Evolutionary conservation across 2,888 invertebrate species (phyloP).

Genomic region (Zelleria hepariella): DNA sequence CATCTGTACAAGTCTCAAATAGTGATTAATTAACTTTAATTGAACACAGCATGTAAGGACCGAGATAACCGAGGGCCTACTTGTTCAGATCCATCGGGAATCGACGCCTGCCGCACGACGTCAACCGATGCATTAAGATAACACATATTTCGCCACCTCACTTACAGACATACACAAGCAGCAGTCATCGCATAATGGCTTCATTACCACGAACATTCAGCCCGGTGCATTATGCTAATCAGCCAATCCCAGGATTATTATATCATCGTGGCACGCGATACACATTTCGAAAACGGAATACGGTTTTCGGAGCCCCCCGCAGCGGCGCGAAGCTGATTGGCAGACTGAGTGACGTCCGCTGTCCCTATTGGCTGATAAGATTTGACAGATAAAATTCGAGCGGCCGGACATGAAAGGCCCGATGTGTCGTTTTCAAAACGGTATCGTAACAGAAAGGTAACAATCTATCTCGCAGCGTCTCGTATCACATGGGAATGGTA

Average conservation of each 20-base stretch:
- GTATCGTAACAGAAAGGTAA: slow-evolving; percentile 46
- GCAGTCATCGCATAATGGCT: slow-evolving; percentile 30
- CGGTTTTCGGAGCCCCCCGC: slow-evolving; percentile 37
- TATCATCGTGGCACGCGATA: slow-evolving; percentile 59
- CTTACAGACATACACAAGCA: not conserved
- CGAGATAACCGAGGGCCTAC: slow-evolving; percentile 9
- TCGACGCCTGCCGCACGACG: slow-evolving; percentile 30
- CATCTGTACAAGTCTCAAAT: slow-evolving; percentile 10
- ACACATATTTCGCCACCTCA: slow-evolving; percentile 50
- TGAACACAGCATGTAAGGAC: slow-evolving; percentile 9
- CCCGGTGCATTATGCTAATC: slow-evolving; percentile 43
- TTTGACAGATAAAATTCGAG: slow-evolving; percentile 58
- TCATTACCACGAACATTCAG: slow-evolving; percentile 33
- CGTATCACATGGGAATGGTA: slow-evolving; percentile 61
- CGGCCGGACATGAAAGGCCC: slow-evolving; percentile 56
- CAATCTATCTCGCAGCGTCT: slow-evolving; percentile 31
- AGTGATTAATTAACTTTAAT: slow-evolving; percentile 16
- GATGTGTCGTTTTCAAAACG: slow-evolving; percentile 57
- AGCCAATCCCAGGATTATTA: slow-evolving; percentile 27
- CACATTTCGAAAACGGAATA: slow-evolving; percentile 30
- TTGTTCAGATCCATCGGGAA: slow-evolving; percentile 10
- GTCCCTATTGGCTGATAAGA: slow-evolving; percentile 70
- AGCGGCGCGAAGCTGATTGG: slow-evolving; percentile 57
- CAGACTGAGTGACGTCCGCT: slow-evolving; percentile 68
- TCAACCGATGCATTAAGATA: slow-evolving; percentile 53